phyloP scores from a whole-genome alignment of 2,113 vertebrate genomes.

The Erythrocercus mccallii region DNA sequence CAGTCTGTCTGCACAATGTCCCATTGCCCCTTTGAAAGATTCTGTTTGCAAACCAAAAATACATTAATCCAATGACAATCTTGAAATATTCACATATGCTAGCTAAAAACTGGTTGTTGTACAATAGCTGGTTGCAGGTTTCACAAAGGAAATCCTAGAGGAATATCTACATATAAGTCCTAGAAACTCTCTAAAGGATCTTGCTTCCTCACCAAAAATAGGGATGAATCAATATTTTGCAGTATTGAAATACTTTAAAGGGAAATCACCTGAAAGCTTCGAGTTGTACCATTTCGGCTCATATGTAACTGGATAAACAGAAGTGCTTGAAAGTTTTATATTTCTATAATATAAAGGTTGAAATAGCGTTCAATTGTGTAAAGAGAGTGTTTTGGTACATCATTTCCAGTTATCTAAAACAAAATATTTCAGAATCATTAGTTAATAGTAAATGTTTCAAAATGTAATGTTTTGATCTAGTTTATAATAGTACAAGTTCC shows the following conservation, averaged over 20 bases:
- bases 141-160: background rate
- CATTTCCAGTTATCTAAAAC: background rate
- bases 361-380: background rate
- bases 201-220: background rate
- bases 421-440: background rate
- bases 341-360: background rate
- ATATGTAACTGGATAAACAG: background rate
- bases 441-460: background rate
- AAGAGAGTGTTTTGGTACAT: background rate
- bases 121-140: background rate
- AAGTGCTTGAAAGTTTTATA: background rate
- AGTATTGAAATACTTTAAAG: background rate
- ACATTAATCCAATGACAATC: background rate
- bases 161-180: background rate
- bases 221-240: background rate
- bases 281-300: background rate
- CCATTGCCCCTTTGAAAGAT: background rate
- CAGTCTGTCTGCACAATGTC: background rate
- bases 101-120: background rate
- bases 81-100: background rate
- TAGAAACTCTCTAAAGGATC: background rate
- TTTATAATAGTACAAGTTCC: background rate
- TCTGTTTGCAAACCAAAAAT: constrained; percentile 8
- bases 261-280: background rate
- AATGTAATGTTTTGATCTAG: background rate